A percentile compares a stretch with the other conserved stretches of the same genome.
Conservation (phyloP, 2,888 invertebrate species). For the Xestia ashworthii region DNA sequence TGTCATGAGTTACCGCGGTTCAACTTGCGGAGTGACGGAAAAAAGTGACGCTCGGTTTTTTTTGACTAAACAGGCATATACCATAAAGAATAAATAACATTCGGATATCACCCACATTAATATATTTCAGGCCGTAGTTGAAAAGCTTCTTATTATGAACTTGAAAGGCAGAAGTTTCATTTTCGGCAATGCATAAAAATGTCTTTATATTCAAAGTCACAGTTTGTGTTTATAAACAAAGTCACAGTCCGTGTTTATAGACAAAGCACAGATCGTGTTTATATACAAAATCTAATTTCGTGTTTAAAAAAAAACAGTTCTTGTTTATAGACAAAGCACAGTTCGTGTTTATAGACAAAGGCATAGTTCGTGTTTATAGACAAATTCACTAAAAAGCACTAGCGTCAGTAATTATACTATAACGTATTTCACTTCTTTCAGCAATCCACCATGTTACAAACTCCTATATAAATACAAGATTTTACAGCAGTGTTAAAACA, state of each 20-base stretch:
- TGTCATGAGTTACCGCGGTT: too few relatives aligned
- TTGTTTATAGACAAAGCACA: too few relatives aligned
- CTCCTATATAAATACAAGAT: neutral
- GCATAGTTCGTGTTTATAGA: too few relatives aligned
- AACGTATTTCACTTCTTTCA: neutral
- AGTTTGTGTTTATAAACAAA: too few relatives aligned
- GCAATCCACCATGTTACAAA: neutral
- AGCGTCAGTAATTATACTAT: too few relatives aligned
- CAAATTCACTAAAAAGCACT: too few relatives aligned
- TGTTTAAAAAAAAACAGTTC: too few relatives aligned
- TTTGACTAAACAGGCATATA: slow-evolving; percentile 13
- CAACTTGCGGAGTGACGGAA: neutral
- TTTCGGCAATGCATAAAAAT: neutral
- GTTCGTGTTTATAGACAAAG: too few relatives aligned
- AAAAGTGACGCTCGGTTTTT: slow-evolving; percentile 4
- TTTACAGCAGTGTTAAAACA: neutral
- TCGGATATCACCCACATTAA: slow-evolving; percentile 59
- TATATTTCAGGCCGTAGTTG: slow-evolving; percentile 44
- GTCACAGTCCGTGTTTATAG: too few relatives aligned
- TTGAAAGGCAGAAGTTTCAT: slow-evolving; percentile 10
- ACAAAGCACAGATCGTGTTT: too few relatives aligned
- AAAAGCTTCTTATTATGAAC: neutral
- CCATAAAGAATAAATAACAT: slow-evolving; percentile 45
- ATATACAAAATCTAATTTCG: too few relatives aligned
- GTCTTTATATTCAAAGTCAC: too few relatives aligned